Evolutionary conservation across 1,140 invertebrate genomes (phyloP).

Genomic region (Leptinotarsa lineolata): DNA sequence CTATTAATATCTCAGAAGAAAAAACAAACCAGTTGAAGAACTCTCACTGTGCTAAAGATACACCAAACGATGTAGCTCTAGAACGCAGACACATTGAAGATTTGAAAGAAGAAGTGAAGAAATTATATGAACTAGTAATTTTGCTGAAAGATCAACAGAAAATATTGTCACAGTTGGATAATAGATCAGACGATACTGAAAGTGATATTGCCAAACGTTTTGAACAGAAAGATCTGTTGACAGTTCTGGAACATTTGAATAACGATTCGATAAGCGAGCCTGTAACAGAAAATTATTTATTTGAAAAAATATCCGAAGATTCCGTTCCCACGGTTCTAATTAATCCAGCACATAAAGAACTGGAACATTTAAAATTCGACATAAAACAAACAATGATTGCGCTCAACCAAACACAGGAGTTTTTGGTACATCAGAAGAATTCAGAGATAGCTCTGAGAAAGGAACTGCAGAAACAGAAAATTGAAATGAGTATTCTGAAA

Average conservation of each 20-base stretch:
- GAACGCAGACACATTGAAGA: neutral
- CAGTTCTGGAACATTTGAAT: neutral
- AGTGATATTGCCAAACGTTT: neutral
- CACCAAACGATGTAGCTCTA: neutral
- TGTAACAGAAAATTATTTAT: too few relatives aligned
- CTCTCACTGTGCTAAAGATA: neutral
- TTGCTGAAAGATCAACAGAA: neutral
- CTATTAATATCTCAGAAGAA: too few relatives aligned
- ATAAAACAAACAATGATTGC: neutral
- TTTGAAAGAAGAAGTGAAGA: conserved; percentile 1
- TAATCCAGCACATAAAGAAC: neutral
- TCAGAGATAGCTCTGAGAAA: neutral
- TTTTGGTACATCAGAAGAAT: neutral
- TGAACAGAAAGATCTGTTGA: neutral
- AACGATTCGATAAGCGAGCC: neutral
- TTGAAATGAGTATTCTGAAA: too few relatives aligned
- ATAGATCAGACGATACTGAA: neutral
- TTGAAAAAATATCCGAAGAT: too few relatives aligned
- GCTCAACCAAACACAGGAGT: neutral
- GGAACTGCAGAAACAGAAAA: neutral
- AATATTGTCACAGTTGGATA: neutral
- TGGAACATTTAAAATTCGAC: neutral
- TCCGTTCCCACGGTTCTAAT: too few relatives aligned
- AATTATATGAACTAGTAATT: neutral
- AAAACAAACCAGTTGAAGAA: too few relatives aligned